Base-by-base conservation (phyloP, 1,140 invertebrate species). In the Drosophila melanogaster region DNA sequence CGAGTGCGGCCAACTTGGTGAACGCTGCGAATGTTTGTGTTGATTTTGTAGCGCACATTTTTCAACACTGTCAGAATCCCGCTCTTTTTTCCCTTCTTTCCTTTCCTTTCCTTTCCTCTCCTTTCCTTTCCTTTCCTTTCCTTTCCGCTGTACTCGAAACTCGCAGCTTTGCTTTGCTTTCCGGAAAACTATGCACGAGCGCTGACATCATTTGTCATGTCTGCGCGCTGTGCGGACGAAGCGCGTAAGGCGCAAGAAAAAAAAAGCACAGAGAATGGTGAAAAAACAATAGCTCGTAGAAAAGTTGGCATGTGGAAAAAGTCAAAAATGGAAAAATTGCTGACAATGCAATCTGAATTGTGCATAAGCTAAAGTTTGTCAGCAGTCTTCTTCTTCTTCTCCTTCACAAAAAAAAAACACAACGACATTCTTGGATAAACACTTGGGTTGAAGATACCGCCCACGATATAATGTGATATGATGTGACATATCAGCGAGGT, bases 181-280 rank as follows among this genome's bases (percentile, higher is more conserved):
- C 64, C 67, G 64, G 67, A 60, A 67, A 77, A 78, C 75, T 83
- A 69, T 72, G 80, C 59, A 57, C 73, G 72, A 54, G 55, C 59
- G 73, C 64, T 81, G 79, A 85, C 79, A 78, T 85, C 81, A 87
- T 85, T 85, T 85, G 81, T 85, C 83, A 87, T 85, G 70, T 86
- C 56, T 73, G 49, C 54, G 5, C 50, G 43, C 43, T 38, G 49
- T 49, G 69, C 69, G 69, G 67, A 49, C 15, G 38, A 43, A 65
- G 22, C 60, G 64, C 64, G 59, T 74, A 53, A 50, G 69, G 24
- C 30, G 33, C 6, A 19, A 49, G 50, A 51, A 38, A 30, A 49
- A 55, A 51, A 38, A 30, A n/a, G 7, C 3, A 38, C 4, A 26
- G 5, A 24, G 19, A 69, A 69, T 66, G 58, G 66, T 53, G 22